Percentiles rank a stretch among this genome's conserved stretches.
These are phyloP conservation scores for Pedetes capensis DNA, from an alignment of 2,113 vertebrate genomes.

Conservation along the genomic window DNA sequence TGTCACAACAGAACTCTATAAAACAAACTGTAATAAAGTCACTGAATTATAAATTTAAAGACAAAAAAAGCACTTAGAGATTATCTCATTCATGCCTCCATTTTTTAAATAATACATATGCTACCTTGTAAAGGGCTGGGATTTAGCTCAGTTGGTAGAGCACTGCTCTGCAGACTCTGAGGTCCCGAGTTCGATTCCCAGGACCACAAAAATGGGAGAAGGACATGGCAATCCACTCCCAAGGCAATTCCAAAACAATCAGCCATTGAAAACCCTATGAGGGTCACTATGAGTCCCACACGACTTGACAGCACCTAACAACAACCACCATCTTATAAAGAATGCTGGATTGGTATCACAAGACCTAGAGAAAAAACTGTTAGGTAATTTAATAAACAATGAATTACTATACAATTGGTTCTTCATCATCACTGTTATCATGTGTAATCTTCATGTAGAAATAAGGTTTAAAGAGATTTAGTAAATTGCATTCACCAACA, in stretches of 20 bases:
- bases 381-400: constrained; percentile 10
- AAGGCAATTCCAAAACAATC: too few relatives aligned
- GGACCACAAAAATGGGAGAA: too few relatives aligned
- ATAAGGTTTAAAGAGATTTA: background rate
- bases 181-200: too few relatives aligned
- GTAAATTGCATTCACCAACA: background rate
- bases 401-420: background rate
- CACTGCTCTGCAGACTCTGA: too few relatives aligned
- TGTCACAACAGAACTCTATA: background rate
- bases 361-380: constrained; percentile 3
- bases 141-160: too few relatives aligned
- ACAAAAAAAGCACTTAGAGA: background rate
- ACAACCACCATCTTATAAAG: too few relatives aligned
- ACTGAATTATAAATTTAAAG: background rate
- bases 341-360: background rate
- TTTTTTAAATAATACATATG: background rate
- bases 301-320: too few relatives aligned
- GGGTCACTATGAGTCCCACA: too few relatives aligned
- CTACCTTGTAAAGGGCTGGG: too few relatives aligned
- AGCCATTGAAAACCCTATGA: too few relatives aligned
- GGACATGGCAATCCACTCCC: too few relatives aligned
- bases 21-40: background rate
- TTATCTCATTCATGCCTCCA: background rate
- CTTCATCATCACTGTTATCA: background rate
- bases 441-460: constrained; percentile 9